phyloP scores from a whole-genome alignment of 2,888 invertebrate species.

The Drosophila multiciliata region DNA sequence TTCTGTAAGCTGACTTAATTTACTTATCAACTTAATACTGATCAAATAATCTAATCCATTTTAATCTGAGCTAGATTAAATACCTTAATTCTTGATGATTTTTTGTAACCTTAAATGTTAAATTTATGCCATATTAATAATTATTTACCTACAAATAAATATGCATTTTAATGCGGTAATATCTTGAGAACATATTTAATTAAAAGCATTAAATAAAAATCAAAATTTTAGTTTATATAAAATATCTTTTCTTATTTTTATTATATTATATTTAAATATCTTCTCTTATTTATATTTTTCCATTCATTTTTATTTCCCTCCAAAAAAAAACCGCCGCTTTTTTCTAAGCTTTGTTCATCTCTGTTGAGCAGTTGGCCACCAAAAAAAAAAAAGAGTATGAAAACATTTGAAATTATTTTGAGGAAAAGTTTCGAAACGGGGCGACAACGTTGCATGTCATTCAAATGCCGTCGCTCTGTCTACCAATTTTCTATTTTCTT shows the following conservation, averaged over 20 bases:
- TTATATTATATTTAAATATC: no score
- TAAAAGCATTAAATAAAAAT: neutral
- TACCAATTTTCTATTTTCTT: constrained; percentile 10
- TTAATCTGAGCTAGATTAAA: no score
- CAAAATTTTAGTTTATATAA: no score
- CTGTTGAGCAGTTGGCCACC: constrained; percentile 20
- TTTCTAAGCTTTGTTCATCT: constrained; percentile 2
- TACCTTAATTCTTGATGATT: no score
- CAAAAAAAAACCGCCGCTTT: neutral
- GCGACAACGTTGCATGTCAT: constrained; percentile 75
- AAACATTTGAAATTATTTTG: constrained; percentile 61
- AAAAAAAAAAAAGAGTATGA: constrained; percentile 6
- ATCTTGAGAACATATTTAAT: neutral
- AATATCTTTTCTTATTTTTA: no score
- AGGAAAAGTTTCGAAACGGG: constrained; percentile 49
- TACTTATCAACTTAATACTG: neutral
- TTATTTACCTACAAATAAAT: no score
- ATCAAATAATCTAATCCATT: neutral
- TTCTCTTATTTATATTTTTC: no score
- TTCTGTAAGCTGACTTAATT: neutral
- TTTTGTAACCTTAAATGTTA: no score
- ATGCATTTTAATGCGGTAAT: neutral
- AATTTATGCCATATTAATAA: no score
- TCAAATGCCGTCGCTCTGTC: constrained; percentile 63
- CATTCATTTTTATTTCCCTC: neutral